Evolutionary conservation across 30 jellyfish, hydroid and myxozoan species (phyloP).

Genomic region (Sanderia malayensis): DNA sequence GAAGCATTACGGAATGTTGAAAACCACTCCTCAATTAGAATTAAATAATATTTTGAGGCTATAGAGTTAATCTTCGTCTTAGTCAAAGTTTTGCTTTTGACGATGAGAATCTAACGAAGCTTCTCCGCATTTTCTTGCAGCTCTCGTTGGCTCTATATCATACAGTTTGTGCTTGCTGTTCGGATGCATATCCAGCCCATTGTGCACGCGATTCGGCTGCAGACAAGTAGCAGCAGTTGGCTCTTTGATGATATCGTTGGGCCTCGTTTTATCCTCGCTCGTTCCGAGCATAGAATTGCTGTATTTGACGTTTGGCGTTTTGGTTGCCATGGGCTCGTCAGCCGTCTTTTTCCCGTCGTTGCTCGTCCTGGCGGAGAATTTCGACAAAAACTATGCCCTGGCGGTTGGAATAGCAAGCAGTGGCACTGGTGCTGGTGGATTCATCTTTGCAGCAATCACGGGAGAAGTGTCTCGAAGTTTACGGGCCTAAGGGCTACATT

Average conservation of each 20-base stretch:
- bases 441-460: conserved; percentile 46
- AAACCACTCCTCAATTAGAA: no score
- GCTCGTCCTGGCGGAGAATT: conserved; percentile 64
- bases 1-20: no score
- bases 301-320: conserved; percentile 47
- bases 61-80: no score
- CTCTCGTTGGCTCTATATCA: conserved; percentile 67
- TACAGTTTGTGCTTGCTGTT: conserved; percentile 64
- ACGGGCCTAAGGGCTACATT: conserved; percentile 47
- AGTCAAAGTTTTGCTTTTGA: no score
- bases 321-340: conserved; percentile 61
- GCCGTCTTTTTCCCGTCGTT: conserved; percentile 59
- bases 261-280: conserved; percentile 62
- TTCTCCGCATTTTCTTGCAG: conserved; percentile 29
- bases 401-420: conserved; percentile 68
- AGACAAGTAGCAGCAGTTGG: conserved; percentile 66
- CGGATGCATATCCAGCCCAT: conserved; percentile 68
- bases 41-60: no score
- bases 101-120: no score
- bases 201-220: conserved; percentile 60
- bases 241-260: conserved; percentile 32
- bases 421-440: conserved; percentile 78
- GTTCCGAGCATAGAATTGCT: conserved; percentile 49
- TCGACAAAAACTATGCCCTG: conserved; percentile 44
- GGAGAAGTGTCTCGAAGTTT: no score